Conservation (phyloP, 1,140 invertebrate genomes). For the Lethocerus indicus region DNA sequence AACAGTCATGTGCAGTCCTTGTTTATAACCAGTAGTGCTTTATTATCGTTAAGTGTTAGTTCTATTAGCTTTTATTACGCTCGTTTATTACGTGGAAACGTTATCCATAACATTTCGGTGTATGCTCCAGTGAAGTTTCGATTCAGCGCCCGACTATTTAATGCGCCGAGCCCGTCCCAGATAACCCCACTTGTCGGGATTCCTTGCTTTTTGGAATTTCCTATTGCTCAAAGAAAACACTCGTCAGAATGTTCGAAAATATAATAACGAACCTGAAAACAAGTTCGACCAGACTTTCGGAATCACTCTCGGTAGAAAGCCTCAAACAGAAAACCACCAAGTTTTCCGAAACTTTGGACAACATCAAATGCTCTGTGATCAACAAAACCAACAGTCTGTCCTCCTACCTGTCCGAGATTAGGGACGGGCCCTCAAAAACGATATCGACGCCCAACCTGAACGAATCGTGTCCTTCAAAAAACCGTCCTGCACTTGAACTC, state of each 20-base stretch:
- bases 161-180: too few species aligned
- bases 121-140: too few species aligned
- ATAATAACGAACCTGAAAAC: slow-evolving; percentile 1
- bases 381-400: slow-evolving; percentile 22
- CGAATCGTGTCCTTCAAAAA: slow-evolving; percentile 12
- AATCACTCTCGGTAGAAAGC: slow-evolving; percentile 24
- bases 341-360: slow-evolving; percentile 22
- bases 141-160: too few species aligned
- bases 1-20: too few species aligned
- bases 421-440: slow-evolving; percentile 17
- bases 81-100: too few species aligned
- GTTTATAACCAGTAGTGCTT: too few species aligned
- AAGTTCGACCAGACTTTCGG: slow-evolving; percentile 19
- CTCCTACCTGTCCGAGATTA: slow-evolving; percentile 21
- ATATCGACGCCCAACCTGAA: slow-evolving; percentile 23
- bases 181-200: too few species aligned
- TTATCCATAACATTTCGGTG: too few species aligned
- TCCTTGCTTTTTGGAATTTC: too few species aligned
- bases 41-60: too few species aligned
- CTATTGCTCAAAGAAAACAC: too few species aligned
- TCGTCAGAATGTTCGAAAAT: slow-evolving; percentile 7
- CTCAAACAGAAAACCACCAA: slow-evolving; percentile 21
- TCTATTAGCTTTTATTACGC: too few species aligned
- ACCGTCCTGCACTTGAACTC: slow-evolving; percentile 9
- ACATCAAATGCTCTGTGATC: slow-evolving; percentile 21